Evolutionary conservation across 2,888 invertebrate species (phyloP).

Genomic region (Lycocerus yunnanus): DNA sequence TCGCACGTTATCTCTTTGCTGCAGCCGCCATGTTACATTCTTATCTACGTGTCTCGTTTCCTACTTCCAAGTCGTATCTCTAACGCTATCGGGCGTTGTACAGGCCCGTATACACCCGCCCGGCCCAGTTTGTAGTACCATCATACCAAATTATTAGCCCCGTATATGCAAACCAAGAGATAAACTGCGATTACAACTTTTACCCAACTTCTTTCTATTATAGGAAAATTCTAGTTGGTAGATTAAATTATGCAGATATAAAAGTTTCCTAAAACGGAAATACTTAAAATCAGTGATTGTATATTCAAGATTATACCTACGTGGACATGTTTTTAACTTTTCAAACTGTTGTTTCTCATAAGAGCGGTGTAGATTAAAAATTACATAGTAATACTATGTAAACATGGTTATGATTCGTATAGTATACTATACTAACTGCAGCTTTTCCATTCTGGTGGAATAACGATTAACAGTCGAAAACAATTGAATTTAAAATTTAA

Average conservation of each 20-base stretch:
- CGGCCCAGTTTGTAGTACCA: constrained; percentile 34
- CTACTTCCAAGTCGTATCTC: constrained; percentile 55
- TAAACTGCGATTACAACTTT: constrained; percentile 29
- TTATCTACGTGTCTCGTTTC: constrained; percentile 55
- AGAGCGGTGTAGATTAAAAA: not conserved
- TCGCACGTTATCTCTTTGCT: constrained; percentile 52
- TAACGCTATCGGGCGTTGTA: constrained; percentile 51
- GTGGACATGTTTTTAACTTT: no score
- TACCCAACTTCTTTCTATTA: constrained; percentile 17
- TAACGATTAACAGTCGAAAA: not conserved
- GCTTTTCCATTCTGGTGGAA: not conserved
- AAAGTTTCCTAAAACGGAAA: not conserved
- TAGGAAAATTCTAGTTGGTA: not conserved
- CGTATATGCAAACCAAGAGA: constrained; percentile 25
- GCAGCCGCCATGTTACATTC: constrained; percentile 56
- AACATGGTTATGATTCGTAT: not conserved
- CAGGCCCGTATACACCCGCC: constrained; percentile 45
- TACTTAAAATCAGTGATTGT: not conserved
- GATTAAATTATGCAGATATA: not conserved
- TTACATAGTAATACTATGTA: not conserved
- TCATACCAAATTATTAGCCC: constrained; percentile 30
- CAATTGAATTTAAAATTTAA: not conserved
- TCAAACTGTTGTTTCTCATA: no score
- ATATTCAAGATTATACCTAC: not conserved
- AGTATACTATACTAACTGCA: no score